phyloP scores from a whole-genome alignment of 2,113 vertebrate genomes.

The Dasyurus viverrinus region DNA sequence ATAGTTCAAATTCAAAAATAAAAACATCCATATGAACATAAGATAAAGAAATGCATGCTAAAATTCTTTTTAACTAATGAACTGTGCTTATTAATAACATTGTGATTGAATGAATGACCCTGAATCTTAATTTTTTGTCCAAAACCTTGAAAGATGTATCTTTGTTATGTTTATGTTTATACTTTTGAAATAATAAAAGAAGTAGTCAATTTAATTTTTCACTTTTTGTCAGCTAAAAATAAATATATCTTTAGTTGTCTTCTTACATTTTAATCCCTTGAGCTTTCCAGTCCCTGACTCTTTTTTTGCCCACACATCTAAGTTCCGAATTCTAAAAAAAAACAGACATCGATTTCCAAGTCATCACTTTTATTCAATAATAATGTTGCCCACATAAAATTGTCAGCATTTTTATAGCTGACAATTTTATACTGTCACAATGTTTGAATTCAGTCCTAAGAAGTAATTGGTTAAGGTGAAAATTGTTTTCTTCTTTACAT shows the following conservation, averaged over 20 bases:
- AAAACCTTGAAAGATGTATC: background rate
- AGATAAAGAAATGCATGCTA: background rate
- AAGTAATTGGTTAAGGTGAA: background rate
- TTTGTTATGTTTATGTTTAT: background rate
- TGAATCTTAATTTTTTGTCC: background rate
- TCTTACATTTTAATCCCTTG: background rate
- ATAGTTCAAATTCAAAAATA: background rate
- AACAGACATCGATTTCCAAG: background rate
- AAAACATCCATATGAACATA: background rate
- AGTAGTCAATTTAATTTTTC: background rate
- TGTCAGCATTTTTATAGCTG: no score
- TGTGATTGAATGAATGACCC: no score
- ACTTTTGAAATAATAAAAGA: background rate
- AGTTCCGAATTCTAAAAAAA: background rate
- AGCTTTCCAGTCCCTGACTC: background rate
- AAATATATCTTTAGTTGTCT: background rate
- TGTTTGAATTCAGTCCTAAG: no score
- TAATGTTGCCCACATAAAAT: background rate
- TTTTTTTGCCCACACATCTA: background rate
- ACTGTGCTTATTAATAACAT: background rate
- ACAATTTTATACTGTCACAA: background rate
- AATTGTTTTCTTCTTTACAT: constrained; percentile 4
- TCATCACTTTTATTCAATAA: no score
- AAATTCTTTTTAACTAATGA: background rate
- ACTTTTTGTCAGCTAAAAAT: background rate